Percentiles rank a stretch among this genome's conserved stretches.
Conservation (phyloP, 2,113 vertebrate species). For the Astatotilapia flaviijosephi region DNA sequence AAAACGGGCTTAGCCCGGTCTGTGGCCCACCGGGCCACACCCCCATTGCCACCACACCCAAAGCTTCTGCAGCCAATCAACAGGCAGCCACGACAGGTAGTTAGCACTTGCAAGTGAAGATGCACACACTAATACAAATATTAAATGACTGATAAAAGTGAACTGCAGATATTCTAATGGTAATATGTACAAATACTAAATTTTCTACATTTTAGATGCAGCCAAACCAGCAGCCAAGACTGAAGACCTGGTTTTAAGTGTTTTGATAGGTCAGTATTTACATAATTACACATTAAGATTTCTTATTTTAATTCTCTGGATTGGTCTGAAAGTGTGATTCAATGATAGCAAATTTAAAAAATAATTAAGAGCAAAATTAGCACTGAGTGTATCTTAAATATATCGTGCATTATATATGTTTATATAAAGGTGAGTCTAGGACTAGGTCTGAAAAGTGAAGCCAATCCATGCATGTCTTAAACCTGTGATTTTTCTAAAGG, state of each 20-base stretch:
- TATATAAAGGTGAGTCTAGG: background rate
- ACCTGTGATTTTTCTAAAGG: background rate
- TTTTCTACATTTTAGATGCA: conserved; percentile 71
- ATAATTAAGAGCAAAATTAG: background rate
- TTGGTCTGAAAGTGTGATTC: background rate
- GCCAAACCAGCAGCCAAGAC: conserved; percentile 88
- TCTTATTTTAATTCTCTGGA: accelerated
- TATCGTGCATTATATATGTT: accelerated
- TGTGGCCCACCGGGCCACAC: conserved; percentile 76
- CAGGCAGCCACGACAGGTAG: conserved; percentile 39
- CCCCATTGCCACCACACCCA: conserved; percentile 43
- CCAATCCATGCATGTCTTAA: accelerated
- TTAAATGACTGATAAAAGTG: accelerated
- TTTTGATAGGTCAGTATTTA: conserved; percentile 84
- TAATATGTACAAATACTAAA: background rate
- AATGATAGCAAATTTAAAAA: accelerated
- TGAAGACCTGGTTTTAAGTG: conserved; percentile 91
- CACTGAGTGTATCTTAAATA: background rate
- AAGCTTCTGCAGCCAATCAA: conserved; percentile 52
- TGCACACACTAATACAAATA: accelerated
- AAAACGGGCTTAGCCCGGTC: conserved; percentile 86
- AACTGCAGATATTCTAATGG: background rate
- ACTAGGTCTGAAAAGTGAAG: background rate
- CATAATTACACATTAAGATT: accelerated
- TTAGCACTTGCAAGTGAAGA: accelerated